Evolutionary conservation across 2,113 vertebrate genomes (phyloP), one percentile per base, ranked within the genome.

Genomic region (Anguilla japonica): DNA sequence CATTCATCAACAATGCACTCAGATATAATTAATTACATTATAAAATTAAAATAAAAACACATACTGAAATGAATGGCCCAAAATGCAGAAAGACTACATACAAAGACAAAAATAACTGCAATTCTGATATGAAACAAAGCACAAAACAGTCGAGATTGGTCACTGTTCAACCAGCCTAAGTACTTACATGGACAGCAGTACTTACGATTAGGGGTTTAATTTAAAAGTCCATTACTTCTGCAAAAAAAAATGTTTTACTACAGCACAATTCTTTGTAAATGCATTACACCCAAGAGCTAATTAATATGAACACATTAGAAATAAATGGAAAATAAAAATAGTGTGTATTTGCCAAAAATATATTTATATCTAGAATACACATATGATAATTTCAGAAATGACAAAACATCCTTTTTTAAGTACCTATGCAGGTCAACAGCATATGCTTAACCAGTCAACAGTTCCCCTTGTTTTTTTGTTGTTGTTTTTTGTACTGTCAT

Each of bases 81-180:
- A 67, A 67, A 41, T 43, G 3, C 20, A 82, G 41, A 3, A 53
- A 53, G 46, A 87, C n/a, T 39, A 88, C 79, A 84, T n/a, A 85
- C 84, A 84, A 84, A 79, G 22, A 87, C 82, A 82, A 75, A 90
- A 34, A 88, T 83, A 85, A 84, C 6, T 26, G n/a, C 1, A 34
- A 75, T 75, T 75, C n/a, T 75, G 5, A 79, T 5, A 88, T 57
- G 89, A 81, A 56, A 39, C 71, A 78, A 88, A 82, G 71, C 16
- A 57, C 41, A 16, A 85, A 34, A 85, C 34, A 15, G 26, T 89
- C 63, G 90, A 78, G 90, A 91, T 95, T 96, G 95, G 94, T 95
- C 95, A 92, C 92, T 93, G 89, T 90, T 95, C 94, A 96, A 96
- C 94, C 95, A 96, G 94, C 94, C 87, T 91, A 94, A 94, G 93